phyloP scores from a whole-genome alignment of 2,888 invertebrate genomes.

The Timema cristinae region DNA sequence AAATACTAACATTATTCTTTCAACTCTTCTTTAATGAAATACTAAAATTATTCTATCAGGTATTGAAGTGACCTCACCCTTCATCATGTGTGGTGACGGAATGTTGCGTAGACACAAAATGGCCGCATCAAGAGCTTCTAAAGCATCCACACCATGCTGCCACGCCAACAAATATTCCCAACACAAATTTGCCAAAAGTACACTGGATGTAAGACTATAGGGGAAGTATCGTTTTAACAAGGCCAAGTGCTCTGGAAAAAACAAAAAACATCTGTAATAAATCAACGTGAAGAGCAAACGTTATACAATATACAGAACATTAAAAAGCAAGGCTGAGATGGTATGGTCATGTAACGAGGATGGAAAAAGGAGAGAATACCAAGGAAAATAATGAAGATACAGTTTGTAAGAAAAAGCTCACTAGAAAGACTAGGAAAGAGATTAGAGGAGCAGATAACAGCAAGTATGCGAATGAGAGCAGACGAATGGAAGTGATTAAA shows the following conservation, averaged over 20 bases:
- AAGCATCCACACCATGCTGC: slow-evolving; percentile 68
- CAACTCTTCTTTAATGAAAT: too few relatives aligned
- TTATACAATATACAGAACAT: neutral
- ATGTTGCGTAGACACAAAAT: slow-evolving; percentile 64
- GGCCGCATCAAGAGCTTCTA: slow-evolving; percentile 65
- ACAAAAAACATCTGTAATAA: neutral
- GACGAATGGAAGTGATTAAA: too few relatives aligned
- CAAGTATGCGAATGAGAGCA: too few relatives aligned
- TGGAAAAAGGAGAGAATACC: too few relatives aligned
- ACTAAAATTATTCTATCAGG: neutral
- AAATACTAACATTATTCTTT: too few relatives aligned
- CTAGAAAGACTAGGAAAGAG: too few relatives aligned
- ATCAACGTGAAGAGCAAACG: too few relatives aligned
- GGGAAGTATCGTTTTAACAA: slow-evolving; percentile 76
- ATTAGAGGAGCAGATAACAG: too few relatives aligned
- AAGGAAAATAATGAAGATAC: too few relatives aligned
- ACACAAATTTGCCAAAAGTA: slow-evolving; percentile 77
- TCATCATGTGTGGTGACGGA: slow-evolving; percentile 58
- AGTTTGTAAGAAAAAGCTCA: too few relatives aligned
- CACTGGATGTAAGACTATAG: slow-evolving; percentile 73
- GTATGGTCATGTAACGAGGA: too few relatives aligned
- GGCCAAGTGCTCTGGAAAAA: slow-evolving; percentile 18
- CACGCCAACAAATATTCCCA: slow-evolving; percentile 90
- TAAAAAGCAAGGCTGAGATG: too few relatives aligned
- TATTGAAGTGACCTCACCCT: slow-evolving; percentile 48